Evolutionary conservation across 2,888 invertebrate genomes (phyloP), one percentile per base, ranked within the genome.

Genomic region (Cheilosia urbana): DNA sequence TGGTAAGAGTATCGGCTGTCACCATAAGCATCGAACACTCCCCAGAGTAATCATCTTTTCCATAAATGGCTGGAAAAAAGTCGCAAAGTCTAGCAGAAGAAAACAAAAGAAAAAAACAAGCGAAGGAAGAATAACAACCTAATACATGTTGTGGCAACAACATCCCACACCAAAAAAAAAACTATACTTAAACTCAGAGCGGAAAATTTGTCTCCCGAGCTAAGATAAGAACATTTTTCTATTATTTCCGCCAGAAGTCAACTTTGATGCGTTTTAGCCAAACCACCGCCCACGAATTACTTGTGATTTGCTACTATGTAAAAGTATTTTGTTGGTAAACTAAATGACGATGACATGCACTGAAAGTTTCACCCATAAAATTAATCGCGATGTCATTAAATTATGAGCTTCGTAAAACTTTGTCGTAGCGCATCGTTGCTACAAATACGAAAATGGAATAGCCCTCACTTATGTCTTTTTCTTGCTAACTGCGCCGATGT

Each of bases 391-490:
- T 75, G 79, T 73, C 63, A 78, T 83, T 83, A 83, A 83, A 83
- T 83, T 83, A 83, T 83, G 83, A 83, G 69, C 79, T 83, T 37
- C 72, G 78, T 83, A 83, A 81, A 83, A 83, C 62, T 83, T 83
- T 42, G 78, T 73, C 83, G 72, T 83, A 34, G 27, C 17, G 72
- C 62, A 60, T 68, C 55, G 71, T 55, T 72, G 53, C 55, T 71
- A 72, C 40, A 83, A 83, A 63, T 72, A 78, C 57, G 49, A 60
- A 72, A 71, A 60, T 82, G 60, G 62, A 71, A 77, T 66, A 55
- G 65, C 47, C 47, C 45, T 30, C 21, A 60, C 71, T 72, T 60
- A 55, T 55, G 47, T 34, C 60, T 34, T 77, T 34, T 68, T 53
- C 51, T 45, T 27, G 49, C 24, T 57, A 63, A 40, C 60, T 45